Percentiles rank a stretch among this genome's conserved stretches.
Evolutionary conservation across 2,888 invertebrate species (phyloP).

Genomic region (Rugalucina vietnamica): DNA sequence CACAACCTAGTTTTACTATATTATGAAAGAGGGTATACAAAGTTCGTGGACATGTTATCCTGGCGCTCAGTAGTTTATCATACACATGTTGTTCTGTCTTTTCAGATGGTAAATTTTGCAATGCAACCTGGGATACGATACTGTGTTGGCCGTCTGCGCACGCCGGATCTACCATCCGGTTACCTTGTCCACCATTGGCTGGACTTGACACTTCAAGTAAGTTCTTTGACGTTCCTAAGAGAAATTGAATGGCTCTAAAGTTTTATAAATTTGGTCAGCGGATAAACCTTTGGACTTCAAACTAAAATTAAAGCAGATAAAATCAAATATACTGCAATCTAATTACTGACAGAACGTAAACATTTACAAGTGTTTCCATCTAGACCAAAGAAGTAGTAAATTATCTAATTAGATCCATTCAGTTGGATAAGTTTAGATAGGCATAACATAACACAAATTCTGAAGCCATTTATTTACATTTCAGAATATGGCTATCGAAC

Average conservation of each 20-base stretch:
- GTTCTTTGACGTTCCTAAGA: no score
- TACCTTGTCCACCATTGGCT: constrained; percentile 90
- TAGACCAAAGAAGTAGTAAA: neutral
- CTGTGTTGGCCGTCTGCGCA: constrained; percentile 95
- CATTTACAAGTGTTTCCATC: neutral
- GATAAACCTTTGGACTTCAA: no score
- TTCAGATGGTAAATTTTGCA: constrained; percentile 81
- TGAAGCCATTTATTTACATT: constrained; percentile 43
- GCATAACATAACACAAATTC: no score
- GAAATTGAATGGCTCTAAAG: no score
- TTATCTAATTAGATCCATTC: neutral
- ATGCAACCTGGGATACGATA: constrained; percentile 90
- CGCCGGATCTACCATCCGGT: constrained; percentile 88
- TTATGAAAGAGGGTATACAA: no score
- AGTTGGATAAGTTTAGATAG: no score
- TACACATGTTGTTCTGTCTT: neutral
- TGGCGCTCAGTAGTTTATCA: neutral
- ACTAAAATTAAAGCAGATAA: no score
- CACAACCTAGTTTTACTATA: no score
- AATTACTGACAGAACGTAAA: neutral
- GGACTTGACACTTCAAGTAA: constrained; percentile 91
- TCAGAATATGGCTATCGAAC: constrained; percentile 89
- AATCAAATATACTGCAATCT: no score
- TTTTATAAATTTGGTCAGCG: no score
- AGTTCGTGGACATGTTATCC: no score